These are phyloP conservation scores for Pristiophorus japonicus DNA, from an alignment of 2,113 vertebrate genomes.

Conservation along the genomic window DNA sequence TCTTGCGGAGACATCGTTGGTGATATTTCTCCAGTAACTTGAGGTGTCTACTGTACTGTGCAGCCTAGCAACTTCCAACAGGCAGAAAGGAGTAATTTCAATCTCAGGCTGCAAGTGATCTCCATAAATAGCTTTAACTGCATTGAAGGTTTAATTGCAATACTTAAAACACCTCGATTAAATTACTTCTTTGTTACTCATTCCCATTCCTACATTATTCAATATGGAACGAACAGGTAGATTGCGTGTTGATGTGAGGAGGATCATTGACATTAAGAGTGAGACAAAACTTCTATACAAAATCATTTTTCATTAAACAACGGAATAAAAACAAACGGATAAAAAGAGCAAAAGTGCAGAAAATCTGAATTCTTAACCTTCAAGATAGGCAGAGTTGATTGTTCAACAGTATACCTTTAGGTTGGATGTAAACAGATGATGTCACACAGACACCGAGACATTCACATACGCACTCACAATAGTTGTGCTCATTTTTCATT, in stretches of 20 bases:
- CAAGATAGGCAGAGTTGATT: neutral
- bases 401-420: neutral
- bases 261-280: neutral
- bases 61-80: neutral
- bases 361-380: neutral
- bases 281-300: neutral
- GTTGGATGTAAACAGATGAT: neutral
- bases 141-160: neutral
- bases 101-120: conserved; percentile 10
- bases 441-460: neutral
- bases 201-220: conserved; percentile 7
- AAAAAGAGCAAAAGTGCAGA: neutral
- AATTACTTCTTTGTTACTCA: conserved; percentile 17
- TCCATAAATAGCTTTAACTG: conserved; percentile 27
- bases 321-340: neutral
- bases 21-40: too few species aligned
- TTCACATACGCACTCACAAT: neutral
- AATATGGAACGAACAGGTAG: neutral
- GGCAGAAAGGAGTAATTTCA: neutral
- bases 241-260: neutral
- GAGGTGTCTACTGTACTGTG: too few species aligned
- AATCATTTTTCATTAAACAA: neutral
- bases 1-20: too few species aligned
- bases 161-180: neutral
- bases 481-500: conserved; percentile 9